Evolutionary conservation across 2,113 vertebrate species (phyloP).

Genomic region (Azemiops feae): DNA sequence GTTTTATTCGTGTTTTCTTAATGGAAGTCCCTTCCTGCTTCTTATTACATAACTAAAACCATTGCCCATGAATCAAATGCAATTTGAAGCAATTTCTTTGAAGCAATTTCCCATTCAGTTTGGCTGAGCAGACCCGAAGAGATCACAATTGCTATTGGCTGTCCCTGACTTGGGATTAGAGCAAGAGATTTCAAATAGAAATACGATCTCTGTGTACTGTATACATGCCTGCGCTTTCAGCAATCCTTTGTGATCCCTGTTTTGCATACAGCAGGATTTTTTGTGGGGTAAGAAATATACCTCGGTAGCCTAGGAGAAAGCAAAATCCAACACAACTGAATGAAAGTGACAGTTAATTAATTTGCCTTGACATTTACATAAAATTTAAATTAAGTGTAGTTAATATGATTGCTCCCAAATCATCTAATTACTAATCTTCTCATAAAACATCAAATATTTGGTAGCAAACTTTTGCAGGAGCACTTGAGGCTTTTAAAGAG

Average conservation of each 20-base stretch:
- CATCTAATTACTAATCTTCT: not conserved
- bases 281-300: not conserved
- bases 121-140: not conserved
- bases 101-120: not conserved
- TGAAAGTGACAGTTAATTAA: not conserved
- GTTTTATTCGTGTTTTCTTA: not conserved
- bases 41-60: constrained; percentile 15
- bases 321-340: not conserved
- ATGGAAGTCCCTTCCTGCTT: not conserved
- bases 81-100: too few relatives aligned
- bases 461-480: not conserved
- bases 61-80: rapidly evolving
- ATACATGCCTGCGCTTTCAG: not conserved
- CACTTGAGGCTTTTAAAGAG: not conserved
- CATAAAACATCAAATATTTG: not conserved
- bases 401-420: not conserved
- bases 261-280: not conserved
- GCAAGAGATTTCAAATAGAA: not conserved
- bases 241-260: rapidly evolving
- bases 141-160: constrained; percentile 30
- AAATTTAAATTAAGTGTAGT: not conserved
- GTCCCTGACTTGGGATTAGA: constrained; percentile 17
- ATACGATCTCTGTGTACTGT: not conserved
- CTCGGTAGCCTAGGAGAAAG: not conserved
- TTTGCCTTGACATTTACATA: not conserved